A percentile compares a stretch with the other conserved stretches of the same genome.
Evolutionary conservation across 1,140 invertebrate species (phyloP).

Genomic region (Bombus consobrinus): DNA sequence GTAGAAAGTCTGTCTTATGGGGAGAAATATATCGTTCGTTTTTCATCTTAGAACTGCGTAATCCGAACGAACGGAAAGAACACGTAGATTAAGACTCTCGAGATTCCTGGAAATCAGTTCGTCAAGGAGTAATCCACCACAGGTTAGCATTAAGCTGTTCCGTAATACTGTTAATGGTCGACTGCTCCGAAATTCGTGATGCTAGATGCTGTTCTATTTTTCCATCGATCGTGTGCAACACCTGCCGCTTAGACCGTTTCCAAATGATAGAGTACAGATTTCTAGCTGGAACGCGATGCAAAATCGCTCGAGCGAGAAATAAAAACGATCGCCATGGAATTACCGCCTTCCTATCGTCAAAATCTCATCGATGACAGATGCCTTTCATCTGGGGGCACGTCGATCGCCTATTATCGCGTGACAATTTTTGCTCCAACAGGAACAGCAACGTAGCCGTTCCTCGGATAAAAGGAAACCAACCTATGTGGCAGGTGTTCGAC

Average conservation of each 20-base stretch:
- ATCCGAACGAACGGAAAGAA: background rate
- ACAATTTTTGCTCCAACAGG: background rate
- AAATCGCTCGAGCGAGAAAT: background rate
- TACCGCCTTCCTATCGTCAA: background rate
- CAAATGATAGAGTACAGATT: constrained; percentile 35
- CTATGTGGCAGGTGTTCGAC: constrained; percentile 23
- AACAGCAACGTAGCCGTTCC: too few relatives aligned
- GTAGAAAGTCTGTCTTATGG: too few relatives aligned
- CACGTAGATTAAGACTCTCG: too few relatives aligned
- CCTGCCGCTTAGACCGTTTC: constrained; percentile 1
- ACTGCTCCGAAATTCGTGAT: constrained; percentile 17
- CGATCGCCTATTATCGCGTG: constrained; percentile 18
- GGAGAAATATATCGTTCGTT: background rate
- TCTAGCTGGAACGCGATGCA: background rate
- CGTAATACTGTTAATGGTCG: background rate
- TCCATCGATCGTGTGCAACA: constrained; percentile 40
- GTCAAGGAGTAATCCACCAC: background rate
- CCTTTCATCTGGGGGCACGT: background rate
- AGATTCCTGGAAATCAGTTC: background rate
- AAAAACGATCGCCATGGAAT: background rate
- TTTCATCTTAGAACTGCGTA: background rate
- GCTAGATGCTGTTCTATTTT: constrained; percentile 23
- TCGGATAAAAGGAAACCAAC: background rate
- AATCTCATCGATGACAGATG: background rate
- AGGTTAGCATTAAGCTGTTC: background rate